These are phyloP conservation scores for Xenops minutus DNA, from an alignment of 2,797 vertebrate genomes.

Conservation along the genomic window DNA sequence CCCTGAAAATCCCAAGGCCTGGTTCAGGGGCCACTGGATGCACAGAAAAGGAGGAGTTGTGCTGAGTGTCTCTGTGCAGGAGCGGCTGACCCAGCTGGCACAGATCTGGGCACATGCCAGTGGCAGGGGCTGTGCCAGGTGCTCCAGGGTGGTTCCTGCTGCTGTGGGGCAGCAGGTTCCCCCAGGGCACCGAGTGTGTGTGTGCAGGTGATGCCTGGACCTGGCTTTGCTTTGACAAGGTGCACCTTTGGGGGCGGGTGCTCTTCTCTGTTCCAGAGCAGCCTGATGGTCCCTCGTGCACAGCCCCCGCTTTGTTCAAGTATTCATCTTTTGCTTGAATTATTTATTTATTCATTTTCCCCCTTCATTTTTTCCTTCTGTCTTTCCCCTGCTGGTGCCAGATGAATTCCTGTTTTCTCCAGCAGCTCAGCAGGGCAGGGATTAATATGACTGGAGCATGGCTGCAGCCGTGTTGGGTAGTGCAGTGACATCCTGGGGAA, in stretches of 20 bases:
- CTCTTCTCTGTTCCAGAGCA: neutral
- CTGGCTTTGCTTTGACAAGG: neutral
- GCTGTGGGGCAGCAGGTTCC: neutral
- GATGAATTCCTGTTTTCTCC: conserved; percentile 67
- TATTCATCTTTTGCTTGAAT: conserved; percentile 50
- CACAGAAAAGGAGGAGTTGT: neutral
- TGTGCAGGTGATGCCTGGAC: neutral
- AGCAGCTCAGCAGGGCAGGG: conserved; percentile 62
- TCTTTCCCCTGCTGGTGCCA: conserved; percentile 62
- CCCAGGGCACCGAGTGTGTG: neutral
- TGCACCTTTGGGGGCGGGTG: neutral
- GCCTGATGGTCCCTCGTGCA: neutral
- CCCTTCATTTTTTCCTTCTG: conserved; percentile 64
- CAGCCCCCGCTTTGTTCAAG: conserved; percentile 40
- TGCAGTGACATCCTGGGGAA: conserved; percentile 39
- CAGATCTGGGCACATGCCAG: neutral
- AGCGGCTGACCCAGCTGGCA: neutral
- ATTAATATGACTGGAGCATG: conserved; percentile 53
- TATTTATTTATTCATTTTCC: conserved; percentile 63
- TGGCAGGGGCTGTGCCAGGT: neutral
- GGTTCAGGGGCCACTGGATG: neutral
- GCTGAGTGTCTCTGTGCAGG: neutral
- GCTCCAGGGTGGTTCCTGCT: neutral
- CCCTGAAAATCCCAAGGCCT: neutral
- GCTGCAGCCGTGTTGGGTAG: neutral